Conservation (phyloP, 2,113 vertebrate species). For the Eudyptes chrysolophus region DNA sequence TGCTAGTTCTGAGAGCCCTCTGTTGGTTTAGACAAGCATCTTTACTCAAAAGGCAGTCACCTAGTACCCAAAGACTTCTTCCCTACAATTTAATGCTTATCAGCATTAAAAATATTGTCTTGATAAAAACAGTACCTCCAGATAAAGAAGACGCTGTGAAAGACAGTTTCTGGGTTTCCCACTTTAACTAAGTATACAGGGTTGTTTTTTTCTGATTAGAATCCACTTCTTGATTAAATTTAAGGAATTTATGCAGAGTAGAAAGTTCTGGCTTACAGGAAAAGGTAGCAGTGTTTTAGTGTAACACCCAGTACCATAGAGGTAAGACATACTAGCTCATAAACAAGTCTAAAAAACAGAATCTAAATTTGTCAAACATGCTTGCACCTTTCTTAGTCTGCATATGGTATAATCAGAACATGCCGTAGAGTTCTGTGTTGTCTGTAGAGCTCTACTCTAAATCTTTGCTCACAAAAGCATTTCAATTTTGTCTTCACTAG, state of each 20-base stretch:
- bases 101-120: neutral
- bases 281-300: neutral
- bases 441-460: neutral
- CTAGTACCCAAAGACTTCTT: neutral
- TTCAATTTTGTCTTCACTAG: neutral
- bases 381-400: neutral
- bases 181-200: neutral
- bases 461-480: neutral
- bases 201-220: neutral
- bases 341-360: neutral
- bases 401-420: neutral
- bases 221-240: neutral
- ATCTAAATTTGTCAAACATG: neutral
- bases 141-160: neutral
- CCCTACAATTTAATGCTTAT: neutral
- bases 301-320: neutral
- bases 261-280: neutral
- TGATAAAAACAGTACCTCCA: neutral
- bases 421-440: neutral
- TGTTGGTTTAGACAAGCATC: neutral
- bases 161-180: neutral
- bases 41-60: neutral
- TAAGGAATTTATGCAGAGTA: neutral
- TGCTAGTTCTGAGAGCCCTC: neutral
- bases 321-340: neutral